Conservation (phyloP, 2,113 vertebrate genomes). For the Sinocyclocheilus anophthalmus region DNA sequence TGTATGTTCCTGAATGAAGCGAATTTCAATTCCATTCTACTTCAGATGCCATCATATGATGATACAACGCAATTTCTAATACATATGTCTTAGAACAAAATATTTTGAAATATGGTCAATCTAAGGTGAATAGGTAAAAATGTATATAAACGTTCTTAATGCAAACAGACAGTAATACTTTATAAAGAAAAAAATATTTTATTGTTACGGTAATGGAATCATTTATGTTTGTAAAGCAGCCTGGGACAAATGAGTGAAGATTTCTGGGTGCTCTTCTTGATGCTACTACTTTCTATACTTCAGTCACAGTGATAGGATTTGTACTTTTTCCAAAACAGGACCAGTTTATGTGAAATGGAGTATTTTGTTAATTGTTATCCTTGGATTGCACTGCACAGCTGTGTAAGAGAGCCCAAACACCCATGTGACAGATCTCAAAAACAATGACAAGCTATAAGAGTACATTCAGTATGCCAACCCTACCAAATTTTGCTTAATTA, state of each 20-base stretch:
- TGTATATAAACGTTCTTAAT: not conserved
- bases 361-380: conserved; percentile 25
- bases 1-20: not conserved
- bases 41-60: not conserved
- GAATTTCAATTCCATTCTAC: not conserved
- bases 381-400: conserved; percentile 42
- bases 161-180: not conserved
- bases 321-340: conserved; percentile 39
- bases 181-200: conserved; percentile 36
- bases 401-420: conserved; percentile 36
- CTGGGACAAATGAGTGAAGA: conserved; percentile 20
- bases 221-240: conserved; percentile 38
- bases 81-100: not conserved
- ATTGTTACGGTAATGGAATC: conserved; percentile 28
- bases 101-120: not conserved
- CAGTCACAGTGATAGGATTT: conserved; percentile 51
- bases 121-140: too few species aligned
- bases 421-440: conserved; percentile 20
- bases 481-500: conserved; percentile 15
- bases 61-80: not conserved
- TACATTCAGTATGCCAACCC: conserved; percentile 58
- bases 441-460: conserved; percentile 54
- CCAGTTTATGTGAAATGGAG: conserved; percentile 44
- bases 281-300: conserved; percentile 41
- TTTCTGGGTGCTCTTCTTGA: conserved; percentile 5